Conservation (phyloP, 2,888 invertebrate genomes). For the Melangyna quadrimaculata region DNA sequence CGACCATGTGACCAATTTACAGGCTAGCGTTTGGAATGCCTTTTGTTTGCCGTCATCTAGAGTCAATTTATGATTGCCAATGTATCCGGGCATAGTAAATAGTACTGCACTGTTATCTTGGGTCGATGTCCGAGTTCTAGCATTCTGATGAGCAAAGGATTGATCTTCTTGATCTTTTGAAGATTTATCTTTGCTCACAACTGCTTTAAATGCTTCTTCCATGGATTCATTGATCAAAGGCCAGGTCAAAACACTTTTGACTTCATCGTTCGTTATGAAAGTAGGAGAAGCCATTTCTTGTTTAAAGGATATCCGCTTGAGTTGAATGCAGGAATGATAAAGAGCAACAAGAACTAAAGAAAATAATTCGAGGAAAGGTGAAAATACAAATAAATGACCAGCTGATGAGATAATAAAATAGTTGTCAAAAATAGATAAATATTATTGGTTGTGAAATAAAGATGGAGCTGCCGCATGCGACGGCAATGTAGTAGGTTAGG, state of each 20-base stretch:
- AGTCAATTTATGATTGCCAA: conserved; percentile 77
- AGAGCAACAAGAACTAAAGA: neutral
- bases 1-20: conserved; percentile 82
- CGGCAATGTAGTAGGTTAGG: neutral
- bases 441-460: neutral
- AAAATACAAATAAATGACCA: neutral
- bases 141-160: conserved; percentile 77
- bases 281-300: conserved; percentile 62
- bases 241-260: conserved; percentile 80
- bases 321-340: neutral
- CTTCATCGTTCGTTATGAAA: conserved; percentile 78
- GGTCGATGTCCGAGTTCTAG: conserved; percentile 76
- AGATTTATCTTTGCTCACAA: conserved; percentile 66
- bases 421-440: neutral
- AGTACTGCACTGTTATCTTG: conserved; percentile 74
- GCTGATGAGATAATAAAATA: neutral
- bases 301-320: neutral
- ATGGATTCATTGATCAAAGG: conserved; percentile 78
- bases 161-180: neutral
- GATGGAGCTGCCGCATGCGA: neutral
- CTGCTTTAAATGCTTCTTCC: conserved; percentile 79
- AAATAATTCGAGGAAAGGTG: neutral
- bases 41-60: neutral
- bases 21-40: conserved; percentile 78
- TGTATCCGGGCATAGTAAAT: conserved; percentile 82